Percentiles rank a stretch among this genome's conserved stretches.
phyloP scores from a whole-genome alignment of 1,140 invertebrate species.

The Papilio xuthus region DNA sequence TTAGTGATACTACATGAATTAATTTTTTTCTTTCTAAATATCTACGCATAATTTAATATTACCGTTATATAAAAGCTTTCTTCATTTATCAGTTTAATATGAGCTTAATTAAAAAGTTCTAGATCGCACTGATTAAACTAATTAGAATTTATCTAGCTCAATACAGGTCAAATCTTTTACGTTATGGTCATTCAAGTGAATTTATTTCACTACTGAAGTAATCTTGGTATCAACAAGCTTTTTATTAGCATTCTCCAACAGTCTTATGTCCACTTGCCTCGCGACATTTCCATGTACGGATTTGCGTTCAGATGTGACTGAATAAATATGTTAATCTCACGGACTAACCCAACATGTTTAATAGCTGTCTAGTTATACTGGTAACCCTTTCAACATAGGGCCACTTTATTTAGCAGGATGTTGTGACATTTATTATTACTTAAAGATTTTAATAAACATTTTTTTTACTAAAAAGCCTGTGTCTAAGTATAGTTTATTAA shows the following conservation, averaged over 20 bases:
- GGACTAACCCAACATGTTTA: slow-evolving; percentile 27
- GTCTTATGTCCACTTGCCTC: slow-evolving; percentile 19
- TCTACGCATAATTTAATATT: too few relatives aligned
- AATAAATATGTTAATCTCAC: slow-evolving; percentile 35
- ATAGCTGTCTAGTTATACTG: slow-evolving; percentile 25
- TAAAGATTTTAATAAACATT: background rate
- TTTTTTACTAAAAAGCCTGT: background rate
- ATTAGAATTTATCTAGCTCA: background rate
- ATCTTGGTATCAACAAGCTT: slow-evolving; percentile 32
- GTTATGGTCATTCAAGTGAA: slow-evolving; percentile 14
- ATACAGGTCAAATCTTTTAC: slow-evolving; percentile 26
- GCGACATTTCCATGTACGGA: slow-evolving; percentile 35
- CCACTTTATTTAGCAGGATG: slow-evolving; percentile 27
- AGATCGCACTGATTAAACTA: background rate
- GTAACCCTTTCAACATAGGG: slow-evolving; percentile 29
- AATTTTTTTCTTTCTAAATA: background rate
- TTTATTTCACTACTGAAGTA: slow-evolving; percentile 24
- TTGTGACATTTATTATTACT: slow-evolving; percentile 27
- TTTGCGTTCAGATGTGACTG: slow-evolving; percentile 32
- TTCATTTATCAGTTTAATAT: background rate
- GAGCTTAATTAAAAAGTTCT: background rate
- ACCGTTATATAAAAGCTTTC: background rate
- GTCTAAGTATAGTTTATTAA: background rate
- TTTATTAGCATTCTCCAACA: slow-evolving; percentile 35
- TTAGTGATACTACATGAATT: background rate